Evolutionary conservation across 1,140 invertebrate species (phyloP).

Genomic region (Drosophila virilis): DNA sequence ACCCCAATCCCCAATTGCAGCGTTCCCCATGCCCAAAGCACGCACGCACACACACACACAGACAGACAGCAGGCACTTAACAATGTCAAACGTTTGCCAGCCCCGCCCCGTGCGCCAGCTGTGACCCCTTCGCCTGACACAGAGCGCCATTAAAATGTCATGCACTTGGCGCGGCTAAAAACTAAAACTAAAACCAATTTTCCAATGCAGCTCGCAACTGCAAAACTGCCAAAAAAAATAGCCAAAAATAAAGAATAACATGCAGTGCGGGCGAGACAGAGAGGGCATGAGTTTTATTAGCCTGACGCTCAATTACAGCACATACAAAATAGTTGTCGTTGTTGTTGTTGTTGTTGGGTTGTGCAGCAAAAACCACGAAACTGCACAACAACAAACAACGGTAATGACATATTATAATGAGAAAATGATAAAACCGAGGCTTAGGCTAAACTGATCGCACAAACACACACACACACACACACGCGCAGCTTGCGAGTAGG

Average conservation of each 20-base stretch:
- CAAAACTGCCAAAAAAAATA: constrained; percentile 45
- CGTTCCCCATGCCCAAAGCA: background rate
- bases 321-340: constrained; percentile 25
- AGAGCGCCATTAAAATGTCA: constrained; percentile 71
- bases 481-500: constrained; percentile 2
- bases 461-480: constrained; percentile 24
- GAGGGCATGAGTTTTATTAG: constrained; percentile 39
- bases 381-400: constrained; percentile 24
- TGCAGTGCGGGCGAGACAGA: constrained; percentile 5
- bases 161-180: constrained; percentile 69
- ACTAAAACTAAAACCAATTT: constrained; percentile 69
- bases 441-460: constrained; percentile 39
- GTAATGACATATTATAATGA: constrained; percentile 45
- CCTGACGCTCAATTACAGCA: constrained; percentile 48
- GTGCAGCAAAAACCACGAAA: constrained; percentile 41
- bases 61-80: constrained; percentile 53
- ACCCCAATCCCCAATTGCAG: constrained; percentile 8
- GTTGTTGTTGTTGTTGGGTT: constrained; percentile 19
- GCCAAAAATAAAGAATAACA: constrained; percentile 33
- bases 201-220: constrained; percentile 33
- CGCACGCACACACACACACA: constrained; percentile 5
- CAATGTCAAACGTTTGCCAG: constrained; percentile 52
- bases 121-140: background rate
- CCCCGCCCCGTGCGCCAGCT: background rate
- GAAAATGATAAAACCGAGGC: constrained; percentile 40